These are phyloP conservation scores for Polyommatus iphigenia DNA, from an alignment of 2,888 invertebrate genomes.

Conservation along the genomic window DNA sequence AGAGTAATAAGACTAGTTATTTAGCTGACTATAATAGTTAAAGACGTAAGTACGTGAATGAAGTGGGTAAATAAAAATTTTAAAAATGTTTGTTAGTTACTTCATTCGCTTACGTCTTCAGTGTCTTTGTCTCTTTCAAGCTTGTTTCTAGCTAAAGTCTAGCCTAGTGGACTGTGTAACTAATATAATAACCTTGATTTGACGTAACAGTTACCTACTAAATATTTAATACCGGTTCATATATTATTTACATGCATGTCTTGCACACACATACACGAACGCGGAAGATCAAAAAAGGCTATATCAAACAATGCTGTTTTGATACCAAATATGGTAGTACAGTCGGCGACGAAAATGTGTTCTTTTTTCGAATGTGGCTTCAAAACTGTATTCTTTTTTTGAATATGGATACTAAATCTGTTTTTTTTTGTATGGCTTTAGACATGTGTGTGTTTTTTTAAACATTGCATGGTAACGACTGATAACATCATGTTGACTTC, in stretches of 20 bases:
- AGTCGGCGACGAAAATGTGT: not conserved
- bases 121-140: too few species aligned
- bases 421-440: not conserved
- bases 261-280: not conserved
- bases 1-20: too few species aligned
- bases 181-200: not conserved
- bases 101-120: too few species aligned
- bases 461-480: too few species aligned
- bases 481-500: too few species aligned
- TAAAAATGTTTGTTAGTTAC: too few species aligned
- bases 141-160: too few species aligned
- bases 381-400: not conserved
- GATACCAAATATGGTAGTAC: constrained; percentile 21
- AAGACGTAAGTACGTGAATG: too few species aligned
- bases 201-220: not conserved
- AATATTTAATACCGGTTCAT: not conserved
- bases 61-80: too few species aligned
- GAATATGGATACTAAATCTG: not conserved
- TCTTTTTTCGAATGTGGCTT: not conserved
- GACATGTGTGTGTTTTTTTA: too few species aligned
- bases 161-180: not conserved
- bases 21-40: too few species aligned
- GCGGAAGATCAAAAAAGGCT: constrained; percentile 25
- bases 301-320: constrained; percentile 3
- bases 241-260: not conserved